Base-by-base conservation (phyloP, 2,113 vertebrate species). In the Balaenoptera acutorostrata region DNA sequence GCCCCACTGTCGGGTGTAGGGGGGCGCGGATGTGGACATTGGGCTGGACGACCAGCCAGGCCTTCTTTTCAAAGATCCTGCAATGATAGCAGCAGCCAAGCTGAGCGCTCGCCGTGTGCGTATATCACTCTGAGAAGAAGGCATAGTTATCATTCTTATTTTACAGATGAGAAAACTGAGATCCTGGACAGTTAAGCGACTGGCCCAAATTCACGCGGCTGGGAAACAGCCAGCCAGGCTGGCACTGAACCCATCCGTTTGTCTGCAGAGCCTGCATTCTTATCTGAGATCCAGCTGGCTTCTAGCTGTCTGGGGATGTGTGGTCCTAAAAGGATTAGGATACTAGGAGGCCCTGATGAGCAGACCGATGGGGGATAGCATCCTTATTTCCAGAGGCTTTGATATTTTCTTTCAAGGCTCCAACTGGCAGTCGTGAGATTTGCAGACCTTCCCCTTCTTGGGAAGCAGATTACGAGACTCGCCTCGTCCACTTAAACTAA, bases 11-110 rank as follows among this genome's bases (percentile, higher is more conserved):
- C 6, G 25, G 33, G 95, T 46, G 36, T 2, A 44, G 44, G 18
- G 29, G 52, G 15, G 4, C 1, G 20, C 6, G 15, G 15, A 52
- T 13, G 27, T 29, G 11, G 57, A 49, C 6, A 0, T 6, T 9
- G 13, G 83, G 71, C 18, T 41, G n/a, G 12, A 57, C 7, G 55
- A 17, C 27, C 63, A 23, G 7, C 68, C 5, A 21, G 36, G 8
- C 52, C 36, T 49, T 75, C 82, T 31, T 77, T 44, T 21, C 86
- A 55, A 5, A 36, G 15, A 59, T 17, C 17, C 71, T 41, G 36
- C 5, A 27, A 6, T 10, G 63, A 63, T 20, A 5, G 31, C 2
- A 29, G n/a, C 2, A 57, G 59, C 25, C 46, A 39, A 2, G 12
- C 25, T 8, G 39, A 63, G 71, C 3, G 12, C 33, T 74, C 31